A percentile compares a stretch with the other conserved stretches of the same genome.
These are phyloP conservation scores for Perccottus glenii DNA, from an alignment of 2,113 vertebrate genomes.

Conservation along the genomic window DNA sequence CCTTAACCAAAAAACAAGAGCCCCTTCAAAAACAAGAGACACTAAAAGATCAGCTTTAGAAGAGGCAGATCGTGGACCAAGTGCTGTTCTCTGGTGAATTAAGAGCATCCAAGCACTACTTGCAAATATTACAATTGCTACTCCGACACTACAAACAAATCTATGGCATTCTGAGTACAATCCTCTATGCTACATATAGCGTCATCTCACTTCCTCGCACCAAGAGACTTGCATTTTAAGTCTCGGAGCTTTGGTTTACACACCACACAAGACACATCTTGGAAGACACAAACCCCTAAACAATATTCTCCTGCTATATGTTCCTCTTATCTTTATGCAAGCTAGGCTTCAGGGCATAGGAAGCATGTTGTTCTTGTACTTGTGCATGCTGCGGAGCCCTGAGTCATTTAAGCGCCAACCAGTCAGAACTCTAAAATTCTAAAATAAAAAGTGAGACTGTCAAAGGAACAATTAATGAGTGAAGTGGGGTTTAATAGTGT, in stretches of 20 bases:
- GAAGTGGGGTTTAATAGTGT: constrained; percentile 27
- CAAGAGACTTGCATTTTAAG: constrained; percentile 33
- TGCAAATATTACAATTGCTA: not conserved
- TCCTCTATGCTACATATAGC: constrained; percentile 17
- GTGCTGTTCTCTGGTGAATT: not conserved
- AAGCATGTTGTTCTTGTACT: constrained; percentile 26
- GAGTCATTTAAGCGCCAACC: constrained; percentile 34
- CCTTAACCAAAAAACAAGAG: constrained; percentile 18
- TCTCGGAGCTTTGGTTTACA: constrained; percentile 38
- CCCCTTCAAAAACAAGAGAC: constrained; percentile 9
- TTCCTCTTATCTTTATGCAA: constrained; percentile 36
- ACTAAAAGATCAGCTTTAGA: constrained; percentile 10
- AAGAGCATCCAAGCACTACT: constrained; percentile 2
- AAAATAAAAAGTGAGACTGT: constrained; percentile 32
- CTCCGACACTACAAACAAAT: not conserved
- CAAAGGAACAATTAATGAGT: constrained; percentile 38
- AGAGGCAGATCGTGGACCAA: constrained; percentile 4
- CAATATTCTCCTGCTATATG: constrained; percentile 32
- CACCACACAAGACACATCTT: constrained; percentile 32
- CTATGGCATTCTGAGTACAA: not conserved
- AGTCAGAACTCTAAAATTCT: constrained; percentile 30
- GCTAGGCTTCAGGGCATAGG: constrained; percentile 29
- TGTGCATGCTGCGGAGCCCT: constrained; percentile 17
- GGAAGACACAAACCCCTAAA: constrained; percentile 53
- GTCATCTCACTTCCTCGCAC: constrained; percentile 44